Conservation (phyloP, 2,797 vertebrate genomes). For the Lutjanus campechanus region DNA sequence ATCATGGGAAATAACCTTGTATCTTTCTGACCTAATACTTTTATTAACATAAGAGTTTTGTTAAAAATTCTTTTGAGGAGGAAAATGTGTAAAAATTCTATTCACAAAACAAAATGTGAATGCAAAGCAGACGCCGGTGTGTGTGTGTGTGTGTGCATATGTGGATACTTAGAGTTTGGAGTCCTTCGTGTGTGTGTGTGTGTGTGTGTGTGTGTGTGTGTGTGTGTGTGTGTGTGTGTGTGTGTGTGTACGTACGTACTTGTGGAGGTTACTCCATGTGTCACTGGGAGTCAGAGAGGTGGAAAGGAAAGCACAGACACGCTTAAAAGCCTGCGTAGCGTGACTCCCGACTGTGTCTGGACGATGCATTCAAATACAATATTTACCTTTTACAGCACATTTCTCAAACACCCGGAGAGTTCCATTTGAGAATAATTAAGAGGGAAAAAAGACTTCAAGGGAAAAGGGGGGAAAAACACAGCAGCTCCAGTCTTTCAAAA, state of each 20-base stretch:
- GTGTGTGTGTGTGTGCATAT: slow-evolving; percentile 30
- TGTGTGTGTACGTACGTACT: slow-evolving; percentile 26
- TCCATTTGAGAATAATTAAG: slow-evolving; percentile 79
- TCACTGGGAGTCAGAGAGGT: slow-evolving; percentile 70
- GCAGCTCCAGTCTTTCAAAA: slow-evolving; percentile 52
- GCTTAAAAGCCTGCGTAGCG: slow-evolving; percentile 71
- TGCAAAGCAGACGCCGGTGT: slow-evolving; percentile 41
- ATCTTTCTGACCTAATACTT: slow-evolving; percentile 1
- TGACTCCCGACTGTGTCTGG: slow-evolving; percentile 77
- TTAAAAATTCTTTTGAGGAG: slow-evolving; percentile 6
- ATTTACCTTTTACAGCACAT: slow-evolving; percentile 83
- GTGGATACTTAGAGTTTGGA: slow-evolving; percentile 47
- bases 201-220: slow-evolving; percentile 16
- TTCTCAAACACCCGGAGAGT: slow-evolving; percentile 76
- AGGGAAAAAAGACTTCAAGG: slow-evolving; percentile 66
- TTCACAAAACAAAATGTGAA: slow-evolving; percentile 41
- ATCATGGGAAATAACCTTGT: neutral
- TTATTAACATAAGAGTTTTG: slow-evolving; percentile 17
- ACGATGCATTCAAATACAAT: slow-evolving; percentile 81
- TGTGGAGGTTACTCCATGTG: slow-evolving; percentile 62
- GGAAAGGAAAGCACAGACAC: slow-evolving; percentile 78
- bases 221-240: slow-evolving; percentile 13
- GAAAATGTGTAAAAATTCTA: slow-evolving; percentile 8
- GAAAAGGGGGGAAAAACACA: slow-evolving; percentile 35
- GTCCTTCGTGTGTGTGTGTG: slow-evolving; percentile 25